Evolutionary conservation across 2,113 vertebrate species (phyloP).

Genomic region (Paramormyrops kingsleyae): DNA sequence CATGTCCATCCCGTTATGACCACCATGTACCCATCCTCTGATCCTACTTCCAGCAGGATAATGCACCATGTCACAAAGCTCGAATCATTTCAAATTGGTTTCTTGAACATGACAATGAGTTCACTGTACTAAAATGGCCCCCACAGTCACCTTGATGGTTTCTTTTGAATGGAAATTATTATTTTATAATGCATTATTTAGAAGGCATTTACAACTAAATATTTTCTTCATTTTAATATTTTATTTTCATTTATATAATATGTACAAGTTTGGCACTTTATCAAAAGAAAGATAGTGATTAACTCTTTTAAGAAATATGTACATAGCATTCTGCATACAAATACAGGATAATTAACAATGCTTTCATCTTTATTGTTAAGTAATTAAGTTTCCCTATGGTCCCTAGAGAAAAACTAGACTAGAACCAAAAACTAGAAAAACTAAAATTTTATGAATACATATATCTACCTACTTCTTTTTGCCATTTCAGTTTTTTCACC

Average conservation of each 20-base stretch:
- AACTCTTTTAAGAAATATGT: neutral
- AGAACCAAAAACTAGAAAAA: neutral
- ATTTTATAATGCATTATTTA: neutral
- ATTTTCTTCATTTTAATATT: neutral
- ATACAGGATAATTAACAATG: neutral
- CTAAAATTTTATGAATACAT: neutral
- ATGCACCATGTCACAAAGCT: too few species aligned
- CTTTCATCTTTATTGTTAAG: neutral
- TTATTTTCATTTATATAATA: neutral
- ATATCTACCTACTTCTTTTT: neutral
- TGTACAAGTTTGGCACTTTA: neutral
- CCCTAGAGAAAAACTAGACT: neutral
- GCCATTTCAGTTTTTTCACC: neutral
- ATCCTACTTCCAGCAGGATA: too few species aligned
- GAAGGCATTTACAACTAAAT: neutral
- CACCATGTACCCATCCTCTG: too few species aligned
- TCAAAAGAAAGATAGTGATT: neutral
- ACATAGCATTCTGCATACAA: neutral
- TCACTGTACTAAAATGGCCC: too few species aligned
- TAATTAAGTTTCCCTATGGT: neutral
- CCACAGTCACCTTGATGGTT: neutral
- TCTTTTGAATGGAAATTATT: neutral
- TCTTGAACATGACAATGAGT: too few species aligned
- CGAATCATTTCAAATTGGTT: too few species aligned
- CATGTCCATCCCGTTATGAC: too few species aligned